These are phyloP conservation scores for Erebia epiphron DNA, from an alignment of 2,888 invertebrate species.

Conservation along the genomic window DNA sequence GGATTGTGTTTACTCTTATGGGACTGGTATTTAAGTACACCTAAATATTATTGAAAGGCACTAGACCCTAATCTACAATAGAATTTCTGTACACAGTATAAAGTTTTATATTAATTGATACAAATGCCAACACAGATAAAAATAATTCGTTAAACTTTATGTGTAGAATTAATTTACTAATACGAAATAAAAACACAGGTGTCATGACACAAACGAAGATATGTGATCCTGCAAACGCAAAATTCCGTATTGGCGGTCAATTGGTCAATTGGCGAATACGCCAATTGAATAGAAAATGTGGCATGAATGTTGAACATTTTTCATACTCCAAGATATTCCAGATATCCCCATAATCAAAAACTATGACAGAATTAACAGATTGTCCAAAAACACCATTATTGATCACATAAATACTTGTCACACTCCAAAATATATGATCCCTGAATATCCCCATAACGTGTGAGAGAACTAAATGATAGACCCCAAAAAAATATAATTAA, in stretches of 20 bases:
- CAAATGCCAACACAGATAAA: slow-evolving; percentile 29
- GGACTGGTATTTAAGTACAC: slow-evolving; percentile 60
- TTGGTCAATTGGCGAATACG: no score
- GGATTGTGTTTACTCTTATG: slow-evolving; percentile 31
- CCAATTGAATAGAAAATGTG: no score
- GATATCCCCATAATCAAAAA: no score
- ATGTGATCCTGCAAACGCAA: neutral
- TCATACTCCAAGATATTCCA: no score
- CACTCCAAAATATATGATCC: neutral
- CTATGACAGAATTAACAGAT: no score
- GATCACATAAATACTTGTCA: neutral
- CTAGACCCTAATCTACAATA: slow-evolving; percentile 78
- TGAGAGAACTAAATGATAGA: neutral
- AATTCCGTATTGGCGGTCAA: neutral
- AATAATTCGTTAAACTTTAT: slow-evolving; percentile 9
- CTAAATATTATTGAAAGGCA: slow-evolving; percentile 74
- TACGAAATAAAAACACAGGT: neutral
- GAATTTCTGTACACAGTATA: slow-evolving; percentile 69
- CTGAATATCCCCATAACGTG: neutral
- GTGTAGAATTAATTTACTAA: neutral
- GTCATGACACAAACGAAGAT: neutral
- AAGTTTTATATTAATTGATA: slow-evolving; percentile 45
- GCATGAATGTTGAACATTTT: no score
- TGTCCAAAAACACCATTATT: no score
- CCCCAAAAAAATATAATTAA: neutral